Base-by-base conservation (phyloP, 2,888 invertebrate genomes). In the Margaritifera margaritifera region DNA sequence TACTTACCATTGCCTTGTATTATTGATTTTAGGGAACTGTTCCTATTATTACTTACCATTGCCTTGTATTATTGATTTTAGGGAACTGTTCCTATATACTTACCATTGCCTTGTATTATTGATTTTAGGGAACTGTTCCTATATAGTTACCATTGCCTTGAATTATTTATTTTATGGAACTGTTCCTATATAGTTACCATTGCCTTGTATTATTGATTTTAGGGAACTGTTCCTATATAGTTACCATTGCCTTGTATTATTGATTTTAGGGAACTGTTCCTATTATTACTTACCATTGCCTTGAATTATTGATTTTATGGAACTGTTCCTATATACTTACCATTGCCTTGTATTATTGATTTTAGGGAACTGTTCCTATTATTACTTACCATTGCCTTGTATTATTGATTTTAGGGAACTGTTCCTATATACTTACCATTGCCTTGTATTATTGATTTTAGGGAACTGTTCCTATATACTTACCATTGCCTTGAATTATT, bases 281-380 rank as follows among this genome's bases (percentile, higher is more conserved):
- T 27, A 8, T 55, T 15, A 31, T 24, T 24, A 67, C 59, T 56
- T 85, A 77, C 93, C 91, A 84, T 94, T 94, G 24, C 66, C 22
- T 2, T 94, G 94, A 91, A 96, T 96, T 74, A 98, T 91, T 90
- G n/a, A n/a, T n/a, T n/a, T n/a, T 4, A 27, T 27, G 27, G 27
- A 6, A 2, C 27, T 27, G 4, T 4, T 27, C 27, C 27, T 27
- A 8, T 55, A 19, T 24, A 67, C 59, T 56, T 85, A 77, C 93
- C 91, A 84, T 94, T 94, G 24, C 66, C 22, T 2, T 94, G 94
- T 91, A 96, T 96, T 74, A 98, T 91, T 90, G n/a, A n/a, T n/a
- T n/a, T n/a, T 4, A 27, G 4, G 27, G 27, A 6, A 2, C 27
- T 27, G 4, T 4, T 27, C 27, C 27, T 27, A 8, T 55, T 15